Conservation (phyloP, 2,797 vertebrate genomes). For the Alfaro cultratus region DNA sequence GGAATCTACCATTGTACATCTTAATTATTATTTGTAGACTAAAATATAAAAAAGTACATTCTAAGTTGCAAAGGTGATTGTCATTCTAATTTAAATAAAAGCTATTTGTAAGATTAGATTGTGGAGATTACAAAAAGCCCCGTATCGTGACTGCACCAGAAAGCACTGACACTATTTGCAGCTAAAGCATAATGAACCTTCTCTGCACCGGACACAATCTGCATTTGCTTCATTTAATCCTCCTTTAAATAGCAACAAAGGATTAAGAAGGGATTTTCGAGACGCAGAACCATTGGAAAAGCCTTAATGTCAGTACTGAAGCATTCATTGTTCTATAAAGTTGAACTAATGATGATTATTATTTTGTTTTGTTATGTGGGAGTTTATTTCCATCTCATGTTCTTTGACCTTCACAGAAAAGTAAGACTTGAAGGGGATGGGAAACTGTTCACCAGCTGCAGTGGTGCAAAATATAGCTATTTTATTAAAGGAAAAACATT, state of each 20-base stretch:
- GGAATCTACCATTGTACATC: background rate
- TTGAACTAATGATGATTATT: conserved; percentile 67
- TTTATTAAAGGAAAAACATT: background rate
- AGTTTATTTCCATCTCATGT: conserved; percentile 36
- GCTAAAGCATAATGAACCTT: conserved; percentile 70
- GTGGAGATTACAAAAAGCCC: conserved; percentile 63
- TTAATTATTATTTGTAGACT: conserved; percentile 25
- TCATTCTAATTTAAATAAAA: conserved; percentile 65
- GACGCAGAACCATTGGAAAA: conserved; percentile 71
- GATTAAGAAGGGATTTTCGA: conserved; percentile 79
- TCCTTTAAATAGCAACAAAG: conserved; percentile 80
- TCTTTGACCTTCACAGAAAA: conserved; percentile 53
- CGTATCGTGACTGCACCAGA: conserved; percentile 64
- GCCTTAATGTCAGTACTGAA: conserved; percentile 70
- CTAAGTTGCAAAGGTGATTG: conserved; percentile 55
- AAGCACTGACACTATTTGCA: conserved; percentile 46
- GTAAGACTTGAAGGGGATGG: conserved; percentile 38
- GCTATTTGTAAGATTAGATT: conserved; percentile 40
- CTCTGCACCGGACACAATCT: conserved; percentile 73
- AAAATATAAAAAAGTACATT: conserved; percentile 35
- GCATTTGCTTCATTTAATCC: conserved; percentile 79
- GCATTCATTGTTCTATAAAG: conserved; percentile 69
- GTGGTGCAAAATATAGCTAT: background rate
- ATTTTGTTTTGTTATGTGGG: conserved; percentile 47
- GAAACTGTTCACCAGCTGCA: conserved; percentile 24